Evolutionary conservation across 2,888 invertebrate genomes (phyloP).

Genomic region (Xestia xanthographa): DNA sequence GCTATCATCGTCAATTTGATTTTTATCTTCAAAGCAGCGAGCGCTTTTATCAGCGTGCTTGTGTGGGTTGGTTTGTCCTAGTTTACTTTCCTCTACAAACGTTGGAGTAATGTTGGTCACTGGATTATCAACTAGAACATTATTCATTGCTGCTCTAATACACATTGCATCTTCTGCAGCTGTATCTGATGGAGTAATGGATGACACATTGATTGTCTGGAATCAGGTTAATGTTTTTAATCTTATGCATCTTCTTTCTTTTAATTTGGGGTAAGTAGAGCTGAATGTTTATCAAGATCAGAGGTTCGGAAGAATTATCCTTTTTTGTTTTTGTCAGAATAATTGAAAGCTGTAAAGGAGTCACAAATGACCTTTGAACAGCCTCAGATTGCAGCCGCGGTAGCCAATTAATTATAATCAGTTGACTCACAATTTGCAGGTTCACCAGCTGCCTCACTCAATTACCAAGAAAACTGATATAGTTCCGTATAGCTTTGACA

Average conservation of each 20-base stretch:
- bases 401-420: constrained; percentile 57
- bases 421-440: constrained; percentile 61
- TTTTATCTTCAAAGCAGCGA: constrained; percentile 54
- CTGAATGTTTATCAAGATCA: constrained; percentile 13
- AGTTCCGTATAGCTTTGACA: constrained; percentile 20
- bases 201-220: constrained; percentile 15
- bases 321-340: not conserved
- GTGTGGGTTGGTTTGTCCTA: constrained; percentile 47
- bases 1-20: constrained; percentile 59
- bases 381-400: constrained; percentile 52
- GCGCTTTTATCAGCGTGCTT: constrained; percentile 53
- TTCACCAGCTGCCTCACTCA: constrained; percentile 52
- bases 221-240: constrained; percentile 29
- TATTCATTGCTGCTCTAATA: constrained; percentile 44
- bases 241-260: constrained; percentile 8
- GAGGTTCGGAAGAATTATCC: not conserved
- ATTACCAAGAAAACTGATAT: constrained; percentile 44
- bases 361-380: constrained; percentile 37
- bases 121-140: constrained; percentile 30
- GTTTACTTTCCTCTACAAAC: constrained; percentile 49
- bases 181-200: constrained; percentile 11
- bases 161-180: not conserved
- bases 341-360: not conserved
- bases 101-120: constrained; percentile 22
- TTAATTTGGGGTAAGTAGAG: constrained; percentile 10